These are phyloP conservation scores for Lucilia cuprina DNA, from an alignment of 1,140 invertebrate species.

Conservation along the genomic window DNA sequence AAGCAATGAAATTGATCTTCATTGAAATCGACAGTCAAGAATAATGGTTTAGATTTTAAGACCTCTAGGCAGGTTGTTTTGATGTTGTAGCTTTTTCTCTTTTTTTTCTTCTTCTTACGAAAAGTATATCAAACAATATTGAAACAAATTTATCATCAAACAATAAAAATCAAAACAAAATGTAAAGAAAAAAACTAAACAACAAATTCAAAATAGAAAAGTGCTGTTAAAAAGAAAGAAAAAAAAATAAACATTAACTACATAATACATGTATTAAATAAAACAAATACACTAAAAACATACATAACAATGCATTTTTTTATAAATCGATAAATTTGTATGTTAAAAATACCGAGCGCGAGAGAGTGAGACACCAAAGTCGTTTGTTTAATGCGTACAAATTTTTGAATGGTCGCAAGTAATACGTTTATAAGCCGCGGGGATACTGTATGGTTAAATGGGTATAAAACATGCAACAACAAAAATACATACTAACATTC, in stretches of 20 bases:
- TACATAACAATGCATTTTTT: conserved; percentile 9
- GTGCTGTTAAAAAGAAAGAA: neutral
- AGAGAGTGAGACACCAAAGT: neutral
- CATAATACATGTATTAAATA: neutral
- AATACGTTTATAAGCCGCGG: neutral
- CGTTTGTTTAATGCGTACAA: neutral
- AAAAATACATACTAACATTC: neutral
- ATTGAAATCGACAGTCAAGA: neutral
- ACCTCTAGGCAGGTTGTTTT: neutral
- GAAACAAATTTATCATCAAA: neutral
- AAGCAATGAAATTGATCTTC: neutral
- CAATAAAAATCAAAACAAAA: neutral
- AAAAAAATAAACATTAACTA: neutral
- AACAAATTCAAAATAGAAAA: neutral
- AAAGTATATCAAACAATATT: too few relatives aligned
- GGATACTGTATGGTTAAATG: neutral
- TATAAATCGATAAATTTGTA: neutral
- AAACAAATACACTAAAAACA: conserved; percentile 13
- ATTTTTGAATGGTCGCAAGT: neutral
- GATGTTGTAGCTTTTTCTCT: too few relatives aligned
- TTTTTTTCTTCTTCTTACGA: too few relatives aligned
- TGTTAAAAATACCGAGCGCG: neutral
- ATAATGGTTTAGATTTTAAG: neutral
- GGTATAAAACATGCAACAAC: conserved; percentile 28
- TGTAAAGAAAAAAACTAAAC: neutral